A percentile compares a stretch with the other conserved stretches of the same genome.
phyloP scores from a whole-genome alignment of 2,888 invertebrate species.

The Sarcophaga variegata region DNA sequence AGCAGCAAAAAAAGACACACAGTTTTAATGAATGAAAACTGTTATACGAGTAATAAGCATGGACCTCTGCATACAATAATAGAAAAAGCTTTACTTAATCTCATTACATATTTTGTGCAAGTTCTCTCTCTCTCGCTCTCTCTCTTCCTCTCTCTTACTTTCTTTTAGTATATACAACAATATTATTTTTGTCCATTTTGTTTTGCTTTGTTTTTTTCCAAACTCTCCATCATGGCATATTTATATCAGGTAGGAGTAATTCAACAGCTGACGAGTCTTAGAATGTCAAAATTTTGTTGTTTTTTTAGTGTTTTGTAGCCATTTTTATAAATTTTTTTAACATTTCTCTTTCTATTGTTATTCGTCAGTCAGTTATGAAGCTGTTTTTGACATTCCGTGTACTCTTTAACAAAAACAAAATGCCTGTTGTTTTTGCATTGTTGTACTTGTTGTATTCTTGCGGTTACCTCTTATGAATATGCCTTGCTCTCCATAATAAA shows the following conservation, averaged over 20 bases:
- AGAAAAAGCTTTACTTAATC: slow-evolving; percentile 40
- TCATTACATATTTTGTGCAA: slow-evolving; percentile 2
- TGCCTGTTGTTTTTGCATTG: no score
- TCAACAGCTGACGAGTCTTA: no score
- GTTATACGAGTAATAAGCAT: slow-evolving; percentile 42
- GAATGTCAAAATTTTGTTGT: no score
- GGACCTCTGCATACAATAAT: background rate
- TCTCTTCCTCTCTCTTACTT: background rate
- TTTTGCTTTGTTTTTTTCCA: slow-evolving; percentile 24
- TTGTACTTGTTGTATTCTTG: no score
- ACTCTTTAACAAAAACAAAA: no score
- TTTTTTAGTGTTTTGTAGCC: no score
- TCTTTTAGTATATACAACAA: background rate
- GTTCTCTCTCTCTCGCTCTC: background rate
- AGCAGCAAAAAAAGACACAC: background rate
- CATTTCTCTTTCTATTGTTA: no score
- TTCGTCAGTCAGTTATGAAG: no score
- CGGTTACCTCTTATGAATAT: no score
- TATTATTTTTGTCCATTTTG: background rate
- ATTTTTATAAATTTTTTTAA: no score
- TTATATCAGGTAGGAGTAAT: no score
- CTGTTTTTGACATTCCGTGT: no score
- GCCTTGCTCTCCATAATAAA: slow-evolving; percentile 29
- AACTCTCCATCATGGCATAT: slow-evolving; percentile 33
- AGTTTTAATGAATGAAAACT: slow-evolving; percentile 51